phyloP scores from a whole-genome alignment of 2,888 invertebrate genomes.

The Eristalinus sepulchralis region DNA sequence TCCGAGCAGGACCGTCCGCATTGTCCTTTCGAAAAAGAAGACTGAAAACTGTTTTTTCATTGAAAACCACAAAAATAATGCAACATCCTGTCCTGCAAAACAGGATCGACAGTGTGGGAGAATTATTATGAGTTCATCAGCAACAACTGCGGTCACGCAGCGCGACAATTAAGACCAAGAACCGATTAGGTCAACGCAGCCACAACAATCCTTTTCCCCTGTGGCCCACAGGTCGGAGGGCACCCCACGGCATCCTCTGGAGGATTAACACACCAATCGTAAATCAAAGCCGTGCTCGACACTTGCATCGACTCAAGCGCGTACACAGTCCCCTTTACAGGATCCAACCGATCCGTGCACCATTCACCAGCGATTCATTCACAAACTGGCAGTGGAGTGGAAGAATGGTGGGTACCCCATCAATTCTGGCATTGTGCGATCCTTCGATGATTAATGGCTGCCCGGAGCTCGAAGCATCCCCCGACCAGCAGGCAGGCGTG shows the following conservation, averaged over 20 bases:
- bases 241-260: neutral
- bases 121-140: neutral
- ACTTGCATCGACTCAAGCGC: constrained; percentile 50
- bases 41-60: constrained; percentile 10
- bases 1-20: neutral
- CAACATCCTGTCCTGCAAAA: constrained; percentile 53
- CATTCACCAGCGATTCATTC: constrained; percentile 47
- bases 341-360: neutral
- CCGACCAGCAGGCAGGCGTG: constrained; percentile 62
- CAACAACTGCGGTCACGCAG: neutral
- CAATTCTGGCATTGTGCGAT: constrained; percentile 20
- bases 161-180: neutral
- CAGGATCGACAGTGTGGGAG: constrained; percentile 23
- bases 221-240: neutral
- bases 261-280: constrained; percentile 53
- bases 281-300: constrained; percentile 54
- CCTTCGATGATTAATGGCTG: constrained; percentile 67
- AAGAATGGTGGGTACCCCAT: constrained; percentile 20
- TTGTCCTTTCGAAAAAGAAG: constrained; percentile 21
- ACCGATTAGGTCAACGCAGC: constrained; percentile 50
- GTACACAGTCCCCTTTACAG: constrained; percentile 8
- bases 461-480: constrained; percentile 24
- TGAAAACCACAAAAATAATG: constrained; percentile 55
- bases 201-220: constrained; percentile 49
- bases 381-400: constrained; percentile 9